A percentile compares a stretch with the other conserved stretches of the same genome.
These are phyloP conservation scores for Entomobrya proxima DNA, from an alignment of 2,888 invertebrate species.

Conservation along the genomic window DNA sequence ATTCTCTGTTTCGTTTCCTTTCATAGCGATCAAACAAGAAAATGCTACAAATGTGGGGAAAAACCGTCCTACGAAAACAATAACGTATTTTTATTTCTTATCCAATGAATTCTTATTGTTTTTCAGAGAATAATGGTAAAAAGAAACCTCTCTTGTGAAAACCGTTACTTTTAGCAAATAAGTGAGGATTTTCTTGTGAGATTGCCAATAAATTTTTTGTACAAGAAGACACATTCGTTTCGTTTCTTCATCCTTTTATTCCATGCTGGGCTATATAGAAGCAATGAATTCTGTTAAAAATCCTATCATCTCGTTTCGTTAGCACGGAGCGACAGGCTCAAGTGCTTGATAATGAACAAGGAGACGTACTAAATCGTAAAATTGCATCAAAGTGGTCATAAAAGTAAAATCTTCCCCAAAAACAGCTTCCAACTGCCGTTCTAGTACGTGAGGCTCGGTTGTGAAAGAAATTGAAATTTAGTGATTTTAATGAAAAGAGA, in stretches of 20 bases:
- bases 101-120: constrained; percentile 20
- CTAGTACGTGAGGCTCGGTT: neutral
- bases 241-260: neutral
- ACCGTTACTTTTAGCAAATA: constrained; percentile 15
- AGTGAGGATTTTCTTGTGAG: neutral
- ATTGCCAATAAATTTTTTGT: constrained; percentile 35
- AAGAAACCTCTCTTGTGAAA: neutral
- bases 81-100: neutral
- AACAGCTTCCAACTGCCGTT: neutral
- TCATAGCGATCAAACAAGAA: neutral
- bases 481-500: constrained; percentile 13
- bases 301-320: neutral
- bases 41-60: neutral
- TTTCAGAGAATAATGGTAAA: constrained; percentile 8
- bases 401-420: constrained; percentile 5
- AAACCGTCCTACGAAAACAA: constrained; percentile 16
- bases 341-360: constrained; percentile 3
- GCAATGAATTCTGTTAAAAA: neutral
- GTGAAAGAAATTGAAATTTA: constrained; percentile 2
- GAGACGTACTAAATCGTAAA: constrained; percentile 12
- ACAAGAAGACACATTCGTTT: neutral
- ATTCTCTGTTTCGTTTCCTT: neutral
- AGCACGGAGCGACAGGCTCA: neutral
- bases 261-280: too few species aligned
- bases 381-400: constrained; percentile 10